Evolutionary conservation across 2,888 invertebrate genomes (phyloP).

Genomic region (Geotrupes spiniger): DNA sequence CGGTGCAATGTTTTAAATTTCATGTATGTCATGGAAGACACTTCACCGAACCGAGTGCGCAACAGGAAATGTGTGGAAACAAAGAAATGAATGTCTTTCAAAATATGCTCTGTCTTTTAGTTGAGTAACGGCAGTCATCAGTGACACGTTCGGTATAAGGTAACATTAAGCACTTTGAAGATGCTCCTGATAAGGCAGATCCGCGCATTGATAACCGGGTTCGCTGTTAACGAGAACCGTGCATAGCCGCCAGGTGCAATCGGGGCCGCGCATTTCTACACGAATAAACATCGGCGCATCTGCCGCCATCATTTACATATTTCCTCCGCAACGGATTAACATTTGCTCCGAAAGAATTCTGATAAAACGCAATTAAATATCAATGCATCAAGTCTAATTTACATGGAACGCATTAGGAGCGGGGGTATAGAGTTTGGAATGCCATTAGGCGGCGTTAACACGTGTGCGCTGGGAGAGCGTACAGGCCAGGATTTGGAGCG

Average conservation of each 20-base stretch:
- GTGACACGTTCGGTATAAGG: conserved; percentile 37
- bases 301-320: conserved; percentile 28
- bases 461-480: neutral
- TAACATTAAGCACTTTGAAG: conserved; percentile 40
- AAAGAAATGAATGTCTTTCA: conserved; percentile 3
- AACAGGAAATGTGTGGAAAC: conserved; percentile 18
- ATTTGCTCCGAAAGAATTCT: neutral
- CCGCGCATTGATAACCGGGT: conserved; percentile 39
- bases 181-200: conserved; percentile 40
- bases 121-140: conserved; percentile 26
- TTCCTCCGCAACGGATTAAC: conserved; percentile 26
- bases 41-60: too few species aligned
- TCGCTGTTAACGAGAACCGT: conserved; percentile 40
- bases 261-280: conserved; percentile 39
- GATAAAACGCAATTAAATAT: conserved; percentile 15
- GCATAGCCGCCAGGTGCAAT: conserved; percentile 44
- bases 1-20: too few species aligned
- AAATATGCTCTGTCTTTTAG: neutral
- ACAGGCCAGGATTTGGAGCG: too few species aligned
- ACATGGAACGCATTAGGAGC: conserved; percentile 9
- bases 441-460: neutral
- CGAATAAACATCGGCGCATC: conserved; percentile 35
- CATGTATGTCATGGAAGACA: too few species aligned
- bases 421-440: neutral
- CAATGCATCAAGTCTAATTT: conserved; percentile 16